Percentiles rank a stretch among this genome's conserved stretches.
Conservation (phyloP, 2,888 invertebrate genomes). For the Xestobium rufovillosum region DNA sequence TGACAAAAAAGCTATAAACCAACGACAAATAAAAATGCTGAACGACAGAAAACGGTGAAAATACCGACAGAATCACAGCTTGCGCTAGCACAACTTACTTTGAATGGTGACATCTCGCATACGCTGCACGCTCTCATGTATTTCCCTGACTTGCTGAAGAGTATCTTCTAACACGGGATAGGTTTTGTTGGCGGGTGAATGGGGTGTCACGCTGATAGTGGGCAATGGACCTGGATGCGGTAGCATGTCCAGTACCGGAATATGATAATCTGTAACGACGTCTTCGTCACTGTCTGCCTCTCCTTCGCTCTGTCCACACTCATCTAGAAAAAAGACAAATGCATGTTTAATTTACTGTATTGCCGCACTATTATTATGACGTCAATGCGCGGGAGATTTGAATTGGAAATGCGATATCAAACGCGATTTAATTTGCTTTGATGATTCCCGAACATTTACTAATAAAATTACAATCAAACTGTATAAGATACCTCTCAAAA, state of each 20-base stretch:
- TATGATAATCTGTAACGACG: slow-evolving; percentile 68
- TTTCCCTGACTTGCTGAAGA: slow-evolving; percentile 63
- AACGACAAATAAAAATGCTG: slow-evolving; percentile 7
- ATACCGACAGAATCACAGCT: too few relatives aligned
- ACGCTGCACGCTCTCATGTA: slow-evolving; percentile 69
- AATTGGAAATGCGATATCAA: too few relatives aligned
- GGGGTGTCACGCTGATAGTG: slow-evolving; percentile 81
- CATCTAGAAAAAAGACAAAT: slow-evolving; percentile 52
- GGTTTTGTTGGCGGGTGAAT: slow-evolving; percentile 71
- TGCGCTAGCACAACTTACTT: too few relatives aligned
- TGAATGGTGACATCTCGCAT: slow-evolving; percentile 60
- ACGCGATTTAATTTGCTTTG: slow-evolving; percentile 5
- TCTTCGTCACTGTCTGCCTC: slow-evolving; percentile 73
- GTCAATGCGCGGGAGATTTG: too few relatives aligned
- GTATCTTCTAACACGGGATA: slow-evolving; percentile 65
- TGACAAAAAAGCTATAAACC: too few relatives aligned
- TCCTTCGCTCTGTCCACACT: slow-evolving; percentile 60
- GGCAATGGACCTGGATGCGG: slow-evolving; percentile 51
- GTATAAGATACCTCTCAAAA: slow-evolving; percentile 31
- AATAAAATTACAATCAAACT: too few relatives aligned
- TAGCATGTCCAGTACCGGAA: slow-evolving; percentile 26
- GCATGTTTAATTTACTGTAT: too few relatives aligned
- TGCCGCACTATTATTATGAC: too few relatives aligned
- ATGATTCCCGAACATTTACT: too few relatives aligned
- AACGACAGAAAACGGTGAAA: slow-evolving; percentile 1